Percentiles rank a stretch among this genome's conserved stretches.
phyloP scores from a whole-genome alignment of 2,888 invertebrate species.

The Listrodromus nycthemerus region DNA sequence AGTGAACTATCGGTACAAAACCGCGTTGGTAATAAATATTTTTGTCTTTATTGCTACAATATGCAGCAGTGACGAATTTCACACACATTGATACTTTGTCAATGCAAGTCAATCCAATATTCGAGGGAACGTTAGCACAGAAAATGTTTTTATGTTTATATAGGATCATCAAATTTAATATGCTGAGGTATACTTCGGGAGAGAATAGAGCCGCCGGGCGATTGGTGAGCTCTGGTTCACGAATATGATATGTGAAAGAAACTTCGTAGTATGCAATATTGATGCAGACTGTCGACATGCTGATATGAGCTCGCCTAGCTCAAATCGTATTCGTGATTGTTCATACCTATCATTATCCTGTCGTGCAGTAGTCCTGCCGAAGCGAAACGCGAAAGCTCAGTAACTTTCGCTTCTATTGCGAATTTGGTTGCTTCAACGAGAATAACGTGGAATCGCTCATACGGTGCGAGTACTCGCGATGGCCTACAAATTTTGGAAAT shows the following conservation, averaged over 20 bases:
- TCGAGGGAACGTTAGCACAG: not conserved
- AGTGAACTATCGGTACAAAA: conserved; percentile 58
- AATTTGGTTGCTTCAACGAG: conserved; percentile 43
- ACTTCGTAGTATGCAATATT: conserved; percentile 27
- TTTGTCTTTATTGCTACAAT: conserved; percentile 1
- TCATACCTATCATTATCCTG: conserved; percentile 35
- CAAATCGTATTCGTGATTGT: conserved; percentile 60
- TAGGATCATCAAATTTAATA: not conserved
- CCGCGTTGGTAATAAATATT: conserved; percentile 14
- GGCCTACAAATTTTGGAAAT: conserved; percentile 69
- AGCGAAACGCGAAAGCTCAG: not conserved
- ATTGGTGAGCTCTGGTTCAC: not conserved
- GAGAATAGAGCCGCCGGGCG: not conserved
- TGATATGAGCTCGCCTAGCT: conserved; percentile 24
- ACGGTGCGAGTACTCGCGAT: conserved; percentile 17
- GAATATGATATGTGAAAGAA: conserved; percentile 12
- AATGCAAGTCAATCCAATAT: not conserved
- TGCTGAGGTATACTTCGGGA: not conserved
- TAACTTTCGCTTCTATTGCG: conserved; percentile 12
- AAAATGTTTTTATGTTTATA: not conserved
- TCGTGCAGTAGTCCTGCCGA: conserved; percentile 26
- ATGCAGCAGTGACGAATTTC: conserved; percentile 17
- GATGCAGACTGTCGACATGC: conserved; percentile 43
- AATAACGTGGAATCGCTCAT: conserved; percentile 10
- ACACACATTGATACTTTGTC: not conserved